Conservation (phyloP, 2,888 invertebrate species). For the Limnephilus rhombicus region DNA sequence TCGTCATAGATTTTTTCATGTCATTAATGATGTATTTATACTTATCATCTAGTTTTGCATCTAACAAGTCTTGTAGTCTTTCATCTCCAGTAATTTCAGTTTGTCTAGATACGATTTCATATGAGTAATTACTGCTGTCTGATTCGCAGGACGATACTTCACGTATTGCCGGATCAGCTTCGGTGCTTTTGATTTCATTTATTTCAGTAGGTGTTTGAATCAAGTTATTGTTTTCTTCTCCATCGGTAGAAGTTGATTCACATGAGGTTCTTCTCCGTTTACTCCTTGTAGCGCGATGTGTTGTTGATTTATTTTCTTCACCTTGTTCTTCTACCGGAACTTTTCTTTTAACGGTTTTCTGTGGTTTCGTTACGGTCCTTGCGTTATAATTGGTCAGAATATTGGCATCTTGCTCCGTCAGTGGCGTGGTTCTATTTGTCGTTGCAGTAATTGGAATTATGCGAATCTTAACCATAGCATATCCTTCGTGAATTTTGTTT, state of each 20-base stretch:
- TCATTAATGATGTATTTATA: conserved; percentile 78
- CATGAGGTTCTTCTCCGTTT: conserved; percentile 72
- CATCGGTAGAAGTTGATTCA: conserved; percentile 73
- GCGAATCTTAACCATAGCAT: conserved; percentile 75
- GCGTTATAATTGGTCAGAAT: conserved; percentile 77
- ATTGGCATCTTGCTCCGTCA: conserved; percentile 77
- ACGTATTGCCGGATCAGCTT: conserved; percentile 49
- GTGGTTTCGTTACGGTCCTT: conserved; percentile 75
- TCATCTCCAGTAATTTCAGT: conserved; percentile 55
- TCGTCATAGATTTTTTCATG: conserved; percentile 78
- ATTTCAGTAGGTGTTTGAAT: conserved; percentile 21
- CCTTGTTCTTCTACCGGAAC: conserved; percentile 64
- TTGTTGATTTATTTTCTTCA: conserved; percentile 67
- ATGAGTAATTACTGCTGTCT: conserved; percentile 64
- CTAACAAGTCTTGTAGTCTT: conserved; percentile 75
- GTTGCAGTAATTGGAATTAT: conserved; percentile 75
- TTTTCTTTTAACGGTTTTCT: conserved; percentile 68
- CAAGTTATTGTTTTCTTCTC: conserved; percentile 71
- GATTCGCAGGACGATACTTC: conserved; percentile 63
- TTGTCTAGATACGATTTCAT: conserved; percentile 63
- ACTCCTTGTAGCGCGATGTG: conserved; percentile 52
- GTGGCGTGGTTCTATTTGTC: conserved; percentile 74
- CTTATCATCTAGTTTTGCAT: conserved; percentile 77
- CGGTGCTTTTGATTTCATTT: conserved; percentile 42
- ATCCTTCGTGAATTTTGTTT: conserved; percentile 77